Evolutionary conservation across 2,888 invertebrate genomes (phyloP), one percentile per base, ranked within the genome.

Genomic region (Conistra vaccinii): DNA sequence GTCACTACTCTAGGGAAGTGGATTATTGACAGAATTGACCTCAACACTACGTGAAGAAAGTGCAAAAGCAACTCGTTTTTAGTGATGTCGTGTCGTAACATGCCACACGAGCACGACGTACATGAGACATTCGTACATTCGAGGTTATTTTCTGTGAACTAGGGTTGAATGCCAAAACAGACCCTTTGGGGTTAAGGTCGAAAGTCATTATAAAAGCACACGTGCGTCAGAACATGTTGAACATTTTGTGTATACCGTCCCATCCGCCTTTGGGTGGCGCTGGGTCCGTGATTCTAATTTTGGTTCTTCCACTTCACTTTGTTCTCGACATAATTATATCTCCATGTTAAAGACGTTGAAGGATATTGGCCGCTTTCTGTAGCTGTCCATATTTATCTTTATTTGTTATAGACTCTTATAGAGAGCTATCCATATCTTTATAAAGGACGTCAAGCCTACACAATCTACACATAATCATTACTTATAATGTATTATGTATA

Each of bases 251-350:
- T 26, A 12, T 39, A 6, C 29, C 53, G 57, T 63, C 35, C 60
- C 55, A 69, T 71, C 61, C 69, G 57, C 60, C 23, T 71, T 78
- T 69, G 66, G 69, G 68, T 78, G 68, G 74, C n/a, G 4, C 23
- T 17, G 67, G 61, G 42, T 45, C 17, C n/a, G 20, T 26, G 45
- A 20, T 78, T 78, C 51, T 65, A 45, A 66, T 70, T 77, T 80
- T 55, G 35, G 29, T 57, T 51, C 32, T 65, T 66, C 39, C 26
- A 71, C 48, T 58, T 67, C 32, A 61, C 35, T 81, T 65, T 69
- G 58, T 45, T 45, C 17, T 67, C 14, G 29, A 66, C n/a, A 53
- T 61, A 10, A 35, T 35, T 35, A 20, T 0, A 61, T 48, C 51
- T 39, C n/a, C 48, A 51, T 65, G n/a, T 76, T 29, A 57, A 62